Evolutionary conservation across 2,797 vertebrate species (phyloP).

Genomic region (Anas bahamensis): DNA sequence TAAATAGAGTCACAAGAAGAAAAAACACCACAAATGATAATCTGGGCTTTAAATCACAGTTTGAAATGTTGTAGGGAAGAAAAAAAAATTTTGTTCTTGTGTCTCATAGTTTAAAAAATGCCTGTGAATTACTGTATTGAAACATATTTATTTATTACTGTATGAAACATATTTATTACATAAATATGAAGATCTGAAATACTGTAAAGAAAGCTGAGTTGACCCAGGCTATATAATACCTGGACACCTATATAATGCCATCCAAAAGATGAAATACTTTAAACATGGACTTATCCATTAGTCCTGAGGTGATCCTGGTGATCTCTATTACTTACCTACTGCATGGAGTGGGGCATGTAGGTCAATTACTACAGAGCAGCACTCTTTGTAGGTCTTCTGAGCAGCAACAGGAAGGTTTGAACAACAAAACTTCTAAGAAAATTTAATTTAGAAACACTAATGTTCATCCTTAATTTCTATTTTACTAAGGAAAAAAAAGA

Average conservation of each 20-base stretch:
- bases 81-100: background rate
- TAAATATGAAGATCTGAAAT: background rate
- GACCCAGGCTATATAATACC: background rate
- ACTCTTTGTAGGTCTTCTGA: background rate
- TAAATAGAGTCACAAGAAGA: background rate
- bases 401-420: background rate
- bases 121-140: background rate
- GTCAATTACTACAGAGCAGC: background rate
- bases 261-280: background rate
- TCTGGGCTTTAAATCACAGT: background rate
- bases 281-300: rapidly evolving
- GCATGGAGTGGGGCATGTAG: background rate
- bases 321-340: background rate
- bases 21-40: background rate
- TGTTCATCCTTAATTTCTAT: background rate
- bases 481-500: background rate
- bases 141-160: too few species aligned
- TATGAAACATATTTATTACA: too few species aligned
- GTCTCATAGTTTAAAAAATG: background rate
- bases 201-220: background rate
- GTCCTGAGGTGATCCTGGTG: background rate
- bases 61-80: background rate
- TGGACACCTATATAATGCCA: background rate
- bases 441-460: background rate
- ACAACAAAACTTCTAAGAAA: background rate